Evolutionary conservation across 2,888 invertebrate genomes (phyloP), one percentile per base, ranked within the genome.

Genomic region (Ethmia dodecea): DNA sequence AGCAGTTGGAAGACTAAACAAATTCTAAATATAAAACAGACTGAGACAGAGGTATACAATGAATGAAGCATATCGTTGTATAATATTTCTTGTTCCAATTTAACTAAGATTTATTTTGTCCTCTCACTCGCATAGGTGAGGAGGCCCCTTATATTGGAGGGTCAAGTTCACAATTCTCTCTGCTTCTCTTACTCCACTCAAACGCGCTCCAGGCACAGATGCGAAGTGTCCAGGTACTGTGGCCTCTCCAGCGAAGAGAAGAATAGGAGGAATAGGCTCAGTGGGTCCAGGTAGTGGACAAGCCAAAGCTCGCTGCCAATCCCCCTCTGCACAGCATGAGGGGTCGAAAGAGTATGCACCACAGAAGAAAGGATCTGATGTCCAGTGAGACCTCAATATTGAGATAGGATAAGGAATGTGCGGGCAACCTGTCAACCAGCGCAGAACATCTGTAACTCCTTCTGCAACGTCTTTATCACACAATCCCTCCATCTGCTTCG

Each of bases 191-290:
- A 94, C 88, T 1, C 95, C 95, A 47, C 94, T 93, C 28, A 93
- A 65, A 35, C 93, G 84, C 0, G 94, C 94, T 0, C 94, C 94
- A 43, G 94, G 93, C 0, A 93, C 90, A 0, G 94, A 94, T 2
- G 79, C 93, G 52, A 89, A 92, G 43, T 92, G 92, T 1, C 91
- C 90, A 0, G 91, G 88, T 18, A 91, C 90, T 0, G 94, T 94
- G 0, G 94, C 94, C 67, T 95, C 95, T 0, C 95, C 95, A 10
- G 94, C 94, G 60, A 95, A 94, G 29, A 94, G 65, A 24, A 95
- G 69, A 28, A 91, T 88, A 0, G 94, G 94, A 0, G 90, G 89
- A n/a, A 89, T 72, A 0, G 90, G 87, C 24, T 77, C 77, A 40
- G 88, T 88, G 20, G 89, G 89, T 0, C 88, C 86, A 9, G 91